These are phyloP conservation scores for Steinernema hermaphroditum DNA, from an alignment of 2,888 invertebrate genomes.

Conservation along the genomic window DNA sequence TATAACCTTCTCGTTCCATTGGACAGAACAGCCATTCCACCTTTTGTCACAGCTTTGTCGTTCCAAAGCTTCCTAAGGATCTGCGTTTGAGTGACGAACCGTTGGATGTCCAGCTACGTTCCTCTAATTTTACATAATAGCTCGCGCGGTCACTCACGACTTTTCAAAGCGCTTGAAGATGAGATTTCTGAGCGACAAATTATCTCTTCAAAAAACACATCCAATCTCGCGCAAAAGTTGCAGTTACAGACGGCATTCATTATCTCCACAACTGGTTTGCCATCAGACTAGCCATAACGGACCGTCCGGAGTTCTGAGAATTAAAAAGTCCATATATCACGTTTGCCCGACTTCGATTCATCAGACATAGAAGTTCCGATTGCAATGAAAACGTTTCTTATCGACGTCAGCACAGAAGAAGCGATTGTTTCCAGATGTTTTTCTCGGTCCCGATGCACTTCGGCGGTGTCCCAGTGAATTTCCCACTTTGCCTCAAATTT, in stretches of 20 bases:
- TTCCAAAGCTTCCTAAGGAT: background rate
- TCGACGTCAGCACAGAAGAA: background rate
- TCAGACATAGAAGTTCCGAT: too few species aligned
- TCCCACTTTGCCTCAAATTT: background rate
- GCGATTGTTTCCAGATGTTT: constrained; percentile 29
- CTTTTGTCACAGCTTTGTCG: background rate
- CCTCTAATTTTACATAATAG: constrained; percentile 21
- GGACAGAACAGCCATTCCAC: background rate
- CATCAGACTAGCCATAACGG: too few species aligned
- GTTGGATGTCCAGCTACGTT: background rate
- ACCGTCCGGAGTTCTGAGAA: too few species aligned
- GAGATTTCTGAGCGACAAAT: constrained; percentile 22
- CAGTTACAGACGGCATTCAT: too few species aligned
- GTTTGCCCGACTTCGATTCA: too few species aligned
- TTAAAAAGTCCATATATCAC: too few species aligned
- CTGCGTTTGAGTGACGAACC: constrained; percentile 14
- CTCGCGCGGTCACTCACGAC: constrained; percentile 6
- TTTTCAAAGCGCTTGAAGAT: background rate
- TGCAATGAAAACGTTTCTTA: background rate
- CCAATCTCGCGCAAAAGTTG: constrained; percentile 8
- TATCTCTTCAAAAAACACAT: constrained; percentile 26
- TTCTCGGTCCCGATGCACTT: background rate
- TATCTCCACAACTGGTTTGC: too few species aligned
- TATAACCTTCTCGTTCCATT: background rate
- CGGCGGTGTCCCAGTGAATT: background rate